A percentile compares a stretch with the other conserved stretches of the same genome.
These are phyloP conservation scores for Corythoichthys intestinalis DNA, from an alignment of 2,113 vertebrate genomes.

Conservation along the genomic window DNA sequence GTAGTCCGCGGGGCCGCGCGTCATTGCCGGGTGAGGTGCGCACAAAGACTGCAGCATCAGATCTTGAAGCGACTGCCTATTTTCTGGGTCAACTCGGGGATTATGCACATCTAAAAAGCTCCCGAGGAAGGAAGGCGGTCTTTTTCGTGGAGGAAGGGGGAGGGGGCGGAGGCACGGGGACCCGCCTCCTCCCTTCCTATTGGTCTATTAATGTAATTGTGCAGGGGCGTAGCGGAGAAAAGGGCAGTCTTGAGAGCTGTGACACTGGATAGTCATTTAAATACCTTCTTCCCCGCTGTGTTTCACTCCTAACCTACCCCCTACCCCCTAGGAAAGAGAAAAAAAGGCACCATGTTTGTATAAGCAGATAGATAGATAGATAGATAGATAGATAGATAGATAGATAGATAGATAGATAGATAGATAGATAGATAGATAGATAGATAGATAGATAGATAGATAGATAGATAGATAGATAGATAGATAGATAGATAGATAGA, in stretches of 20 bases:
- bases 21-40: slow-evolving; percentile 66
- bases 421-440: too few relatives aligned
- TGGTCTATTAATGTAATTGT: slow-evolving; percentile 75
- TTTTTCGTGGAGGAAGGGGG: slow-evolving; percentile 50
- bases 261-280: slow-evolving; percentile 63
- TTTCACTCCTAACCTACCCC: slow-evolving; percentile 25
- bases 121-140: slow-evolving; percentile 61
- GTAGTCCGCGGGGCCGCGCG: slow-evolving; percentile 71
- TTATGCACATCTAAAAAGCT: slow-evolving; percentile 76
- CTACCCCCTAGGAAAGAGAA: slow-evolving; percentile 13
- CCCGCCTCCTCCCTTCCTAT: slow-evolving; percentile 73
- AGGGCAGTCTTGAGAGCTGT: slow-evolving; percentile 53
- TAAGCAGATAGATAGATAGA: neutral
- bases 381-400: slow-evolving; percentile 40
- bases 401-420: slow-evolving; percentile 14
- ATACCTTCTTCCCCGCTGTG: slow-evolving; percentile 48
- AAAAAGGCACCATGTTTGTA: slow-evolving; percentile 45
- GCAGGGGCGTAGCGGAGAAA: slow-evolving; percentile 57
- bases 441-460: too few relatives aligned
- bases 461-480: too few relatives aligned
- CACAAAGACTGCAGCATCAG: slow-evolving; percentile 70
- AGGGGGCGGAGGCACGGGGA: slow-evolving; percentile 47
- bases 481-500: slow-evolving; percentile 21
- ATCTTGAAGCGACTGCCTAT: slow-evolving; percentile 74
- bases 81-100: slow-evolving; percentile 79